These are phyloP conservation scores for Coregonus ussuriensis DNA, from an alignment of 2,797 vertebrate genomes.

Conservation along the genomic window DNA sequence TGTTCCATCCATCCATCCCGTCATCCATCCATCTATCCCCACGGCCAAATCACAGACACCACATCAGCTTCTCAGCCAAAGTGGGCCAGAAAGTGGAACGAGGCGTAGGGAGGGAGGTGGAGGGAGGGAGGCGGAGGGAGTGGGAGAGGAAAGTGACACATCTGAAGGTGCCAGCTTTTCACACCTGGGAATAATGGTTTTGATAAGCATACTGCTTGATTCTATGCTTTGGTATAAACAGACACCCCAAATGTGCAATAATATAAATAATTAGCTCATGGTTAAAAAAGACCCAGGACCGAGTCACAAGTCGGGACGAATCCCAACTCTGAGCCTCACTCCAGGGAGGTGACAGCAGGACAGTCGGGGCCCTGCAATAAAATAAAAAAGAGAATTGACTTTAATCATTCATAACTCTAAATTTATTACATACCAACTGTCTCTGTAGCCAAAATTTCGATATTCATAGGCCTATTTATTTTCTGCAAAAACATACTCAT, in stretches of 20 bases:
- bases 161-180: conserved; percentile 94
- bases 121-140: conserved; percentile 51
- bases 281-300: conserved; percentile 53
- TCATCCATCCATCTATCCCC: conserved; percentile 78
- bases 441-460: too few relatives aligned
- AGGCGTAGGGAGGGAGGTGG: conserved; percentile 45
- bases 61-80: conserved; percentile 89
- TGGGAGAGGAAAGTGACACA: conserved; percentile 86
- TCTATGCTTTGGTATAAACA: conserved; percentile 54
- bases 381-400: too few relatives aligned
- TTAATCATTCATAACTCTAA: too few relatives aligned
- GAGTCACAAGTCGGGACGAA: conserved; percentile 43
- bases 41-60: conserved; percentile 85
- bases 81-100: conserved; percentile 82
- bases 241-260: conserved; percentile 69
- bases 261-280: conserved; percentile 76
- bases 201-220: conserved; percentile 88
- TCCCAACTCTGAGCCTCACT: conserved; percentile 57
- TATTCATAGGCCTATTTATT: too few relatives aligned
- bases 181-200: conserved; percentile 97
- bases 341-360: conserved; percentile 51
- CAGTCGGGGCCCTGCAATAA: background rate
- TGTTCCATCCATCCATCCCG: conserved; percentile 79
- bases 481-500: too few relatives aligned
- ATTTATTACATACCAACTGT: too few relatives aligned